Base-by-base conservation (phyloP, 2,888 invertebrate genomes). In the Physocephala rufipes region DNA sequence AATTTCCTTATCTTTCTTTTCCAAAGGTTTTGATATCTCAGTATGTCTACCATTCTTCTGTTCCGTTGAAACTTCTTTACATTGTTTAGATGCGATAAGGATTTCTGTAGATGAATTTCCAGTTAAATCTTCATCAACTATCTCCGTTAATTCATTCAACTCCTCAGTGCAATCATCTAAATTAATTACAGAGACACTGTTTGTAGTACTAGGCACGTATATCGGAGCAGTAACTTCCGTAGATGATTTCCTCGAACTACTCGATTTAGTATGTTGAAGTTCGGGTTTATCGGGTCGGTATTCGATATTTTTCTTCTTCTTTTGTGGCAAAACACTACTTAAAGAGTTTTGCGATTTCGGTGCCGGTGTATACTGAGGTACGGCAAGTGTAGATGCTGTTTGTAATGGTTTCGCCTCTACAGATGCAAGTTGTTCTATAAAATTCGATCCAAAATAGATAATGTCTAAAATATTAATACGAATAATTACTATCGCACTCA, bases 271-370 rank as follows among this genome's bases (percentile, higher is more conserved):
- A 19, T 68, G 9, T n/a, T 84, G 81, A 2, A 86, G 77, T 13
- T 78, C 84, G 5, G 85, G 85, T 62, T 85, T 82, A n/a, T 82
- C 85, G 0, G 86, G 86, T 67, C 84, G 81, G 74, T 86, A 86
- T 75, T 86, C 86, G 30, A 86, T 74, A 62, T 83, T 84, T 0
- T 77, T 77, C 36, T 82, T 82, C 70, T 83, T 85, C 62, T 75
- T 76, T 7, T 76, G 76, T 12, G 79, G 74, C 21, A 78, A 65
- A 21, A 71, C 66, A 28, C 76, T 74, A 9, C 77, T 67, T 28
- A 79, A 67, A 16, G 76, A 74, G 0, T 85, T 79, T 0, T 84
- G 76, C 16, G 86, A 75, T 45, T 83, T 85, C 0, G 85, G 85
- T 28, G 85, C 82, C 51, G 86, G 84, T 58, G 79, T 84, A 71